Evolutionary conservation across 2,888 invertebrate species (phyloP).

Genomic region (Hartigia nigra): DNA sequence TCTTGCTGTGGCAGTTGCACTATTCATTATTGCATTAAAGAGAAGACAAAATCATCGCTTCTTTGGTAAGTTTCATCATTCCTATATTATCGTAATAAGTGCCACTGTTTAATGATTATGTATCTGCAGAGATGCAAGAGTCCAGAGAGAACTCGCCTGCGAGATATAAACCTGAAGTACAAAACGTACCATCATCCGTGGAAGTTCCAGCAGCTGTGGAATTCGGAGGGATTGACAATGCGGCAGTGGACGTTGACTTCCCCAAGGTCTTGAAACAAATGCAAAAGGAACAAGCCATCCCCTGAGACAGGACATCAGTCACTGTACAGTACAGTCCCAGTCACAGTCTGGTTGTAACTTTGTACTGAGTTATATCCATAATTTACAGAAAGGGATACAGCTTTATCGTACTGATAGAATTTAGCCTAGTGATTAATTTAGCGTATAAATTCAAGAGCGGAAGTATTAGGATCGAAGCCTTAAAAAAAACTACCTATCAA

Average conservation of each 20-base stretch:
- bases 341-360: neutral
- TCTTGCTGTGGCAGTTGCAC: conserved; percentile 51
- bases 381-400: neutral
- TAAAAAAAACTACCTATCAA: neutral
- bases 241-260: conserved; percentile 73
- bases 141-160: conserved; percentile 59
- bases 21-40: conserved; percentile 50
- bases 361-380: neutral
- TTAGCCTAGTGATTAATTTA: neutral
- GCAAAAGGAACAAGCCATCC: conserved; percentile 68
- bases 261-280: conserved; percentile 74
- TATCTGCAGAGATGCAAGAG: conserved; percentile 53
- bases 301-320: conserved; percentile 17
- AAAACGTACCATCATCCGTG: conserved; percentile 20
- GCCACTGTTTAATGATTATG: conserved; percentile 4
- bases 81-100: neutral
- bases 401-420: neutral
- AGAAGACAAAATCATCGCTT: conserved; percentile 47
- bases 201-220: conserved; percentile 27
- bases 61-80: conserved; percentile 47
- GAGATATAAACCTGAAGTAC: conserved; percentile 46
- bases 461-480: neutral
- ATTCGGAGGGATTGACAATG: conserved; percentile 70
- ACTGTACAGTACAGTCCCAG: no score
- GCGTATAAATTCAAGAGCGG: neutral